Evolutionary conservation across 2,888 invertebrate genomes (phyloP).

Genomic region (Gari tellinella): DNA sequence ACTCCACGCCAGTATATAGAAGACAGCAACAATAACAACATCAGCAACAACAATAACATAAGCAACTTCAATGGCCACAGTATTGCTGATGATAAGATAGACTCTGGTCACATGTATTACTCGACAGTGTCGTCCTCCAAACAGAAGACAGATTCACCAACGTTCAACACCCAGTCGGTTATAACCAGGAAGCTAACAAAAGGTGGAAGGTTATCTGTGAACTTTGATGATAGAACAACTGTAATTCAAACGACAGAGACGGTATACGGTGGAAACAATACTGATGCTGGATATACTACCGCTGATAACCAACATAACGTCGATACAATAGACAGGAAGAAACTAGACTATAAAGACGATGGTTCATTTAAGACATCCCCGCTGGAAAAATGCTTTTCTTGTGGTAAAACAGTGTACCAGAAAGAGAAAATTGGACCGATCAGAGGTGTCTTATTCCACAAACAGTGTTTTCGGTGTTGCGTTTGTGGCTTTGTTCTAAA

Average conservation of each 20-base stretch:
- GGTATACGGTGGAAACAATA: neutral
- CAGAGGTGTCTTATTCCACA: constrained; percentile 96
- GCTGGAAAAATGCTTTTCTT: constrained; percentile 88
- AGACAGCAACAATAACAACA: no score
- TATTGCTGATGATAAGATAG: no score
- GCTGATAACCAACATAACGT: neutral
- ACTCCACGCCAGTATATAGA: no score
- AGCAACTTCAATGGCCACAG: no score
- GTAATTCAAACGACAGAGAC: constrained; percentile 3
- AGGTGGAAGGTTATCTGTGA: neutral
- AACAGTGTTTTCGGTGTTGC: constrained; percentile 97
- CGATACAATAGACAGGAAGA: no score
- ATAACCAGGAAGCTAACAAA: constrained; percentile 20
- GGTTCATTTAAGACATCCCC: no score
- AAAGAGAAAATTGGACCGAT: constrained; percentile 95
- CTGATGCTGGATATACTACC: neutral
- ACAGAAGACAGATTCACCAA: neutral
- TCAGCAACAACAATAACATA: no score
- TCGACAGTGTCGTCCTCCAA: constrained; percentile 13
- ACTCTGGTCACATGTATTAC: neutral
- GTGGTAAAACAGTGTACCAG: constrained; percentile 97
- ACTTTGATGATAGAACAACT: neutral
- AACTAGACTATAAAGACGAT: constrained; percentile 25
- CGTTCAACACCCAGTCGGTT: constrained; percentile 1
- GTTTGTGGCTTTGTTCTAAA: constrained; percentile 89